A percentile compares a stretch with the other conserved stretches of the same genome.
phyloP scores from a whole-genome alignment of 92 coral and sea anemone genomes.

The Palythoa grandiflora region DNA sequence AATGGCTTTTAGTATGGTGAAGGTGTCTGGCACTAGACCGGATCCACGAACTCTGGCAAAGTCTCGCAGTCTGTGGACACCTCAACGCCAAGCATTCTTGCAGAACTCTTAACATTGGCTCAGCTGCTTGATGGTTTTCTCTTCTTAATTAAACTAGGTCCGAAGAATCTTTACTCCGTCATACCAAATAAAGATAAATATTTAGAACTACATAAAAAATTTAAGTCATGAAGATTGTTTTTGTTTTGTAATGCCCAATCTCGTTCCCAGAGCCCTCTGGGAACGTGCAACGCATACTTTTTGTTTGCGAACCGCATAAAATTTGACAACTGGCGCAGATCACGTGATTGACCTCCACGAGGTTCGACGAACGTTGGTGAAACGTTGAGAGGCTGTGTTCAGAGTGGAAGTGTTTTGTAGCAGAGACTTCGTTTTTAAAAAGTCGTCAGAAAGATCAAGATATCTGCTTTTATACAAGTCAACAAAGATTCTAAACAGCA shows the following conservation, averaged over 20 bases:
- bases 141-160: not conserved
- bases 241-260: not conserved
- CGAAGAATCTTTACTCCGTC: not conserved
- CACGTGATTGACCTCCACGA: conserved; percentile 72
- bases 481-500: not conserved
- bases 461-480: not conserved
- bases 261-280: not conserved
- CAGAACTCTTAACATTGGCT: conserved; percentile 49
- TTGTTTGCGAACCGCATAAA: not conserved
- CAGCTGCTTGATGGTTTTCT: not conserved
- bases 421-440: not conserved
- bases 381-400: conserved; percentile 55
- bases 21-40: not conserved
- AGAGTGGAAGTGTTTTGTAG: not conserved
- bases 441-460: not conserved
- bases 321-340: conserved; percentile 6
- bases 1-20: not conserved
- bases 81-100: conserved; percentile 37
- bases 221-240: not conserved
- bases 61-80: not conserved
- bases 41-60: not conserved
- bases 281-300: not conserved
- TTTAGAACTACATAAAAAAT: too few relatives aligned
- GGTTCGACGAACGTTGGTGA: conserved; percentile 59
- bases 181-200: conserved; percentile 29